A percentile compares a stretch with the other conserved stretches of the same genome.
Evolutionary conservation across 1,140 invertebrate species (phyloP).

Genomic region (Drosophila carrolli): DNA sequence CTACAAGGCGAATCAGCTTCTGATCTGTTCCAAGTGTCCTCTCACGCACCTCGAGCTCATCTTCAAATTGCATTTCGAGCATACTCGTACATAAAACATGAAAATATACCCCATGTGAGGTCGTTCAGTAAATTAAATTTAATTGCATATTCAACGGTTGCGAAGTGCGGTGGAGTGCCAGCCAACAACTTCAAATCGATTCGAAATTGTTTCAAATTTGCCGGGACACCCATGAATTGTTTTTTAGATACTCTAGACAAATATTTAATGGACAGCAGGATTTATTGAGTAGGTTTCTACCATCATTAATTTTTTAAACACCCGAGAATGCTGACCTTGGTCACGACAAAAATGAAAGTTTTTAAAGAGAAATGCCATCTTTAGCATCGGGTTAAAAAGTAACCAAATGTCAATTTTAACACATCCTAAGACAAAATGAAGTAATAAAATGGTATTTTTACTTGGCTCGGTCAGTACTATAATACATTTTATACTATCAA

Average conservation of each 20-base stretch:
- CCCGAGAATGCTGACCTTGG: not conserved
- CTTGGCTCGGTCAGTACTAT: too few relatives aligned
- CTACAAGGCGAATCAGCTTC: slow-evolving; percentile 55
- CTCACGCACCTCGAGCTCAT: slow-evolving; percentile 54
- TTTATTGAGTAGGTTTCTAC: not conserved
- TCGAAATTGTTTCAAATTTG: slow-evolving; percentile 44
- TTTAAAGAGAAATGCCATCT: not conserved
- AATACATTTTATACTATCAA: too few relatives aligned
- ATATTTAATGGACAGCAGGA: not conserved
- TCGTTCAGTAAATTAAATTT: slow-evolving; percentile 71
- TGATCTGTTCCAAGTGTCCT: slow-evolving; percentile 41
- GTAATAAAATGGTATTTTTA: not conserved
- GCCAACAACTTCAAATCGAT: slow-evolving; percentile 51
- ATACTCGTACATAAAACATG: slow-evolving; percentile 47
- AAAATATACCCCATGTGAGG: slow-evolving; percentile 51
- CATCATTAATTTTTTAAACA: not conserved
- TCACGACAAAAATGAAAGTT: too few relatives aligned
- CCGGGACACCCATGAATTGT: slow-evolving; percentile 10
- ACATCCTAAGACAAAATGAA: not conserved
- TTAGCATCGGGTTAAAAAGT: not conserved
- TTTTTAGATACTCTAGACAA: slow-evolving; percentile 9
- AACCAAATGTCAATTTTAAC: slow-evolving; percentile 6
- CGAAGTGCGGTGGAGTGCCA: slow-evolving; percentile 33
- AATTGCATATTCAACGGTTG: slow-evolving; percentile 51
- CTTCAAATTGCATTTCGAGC: slow-evolving; percentile 56